Percentiles rank a stretch among this genome's conserved stretches.
Evolutionary conservation across 2,888 invertebrate genomes (phyloP).

Genomic region (Agrilus biguttatus): DNA sequence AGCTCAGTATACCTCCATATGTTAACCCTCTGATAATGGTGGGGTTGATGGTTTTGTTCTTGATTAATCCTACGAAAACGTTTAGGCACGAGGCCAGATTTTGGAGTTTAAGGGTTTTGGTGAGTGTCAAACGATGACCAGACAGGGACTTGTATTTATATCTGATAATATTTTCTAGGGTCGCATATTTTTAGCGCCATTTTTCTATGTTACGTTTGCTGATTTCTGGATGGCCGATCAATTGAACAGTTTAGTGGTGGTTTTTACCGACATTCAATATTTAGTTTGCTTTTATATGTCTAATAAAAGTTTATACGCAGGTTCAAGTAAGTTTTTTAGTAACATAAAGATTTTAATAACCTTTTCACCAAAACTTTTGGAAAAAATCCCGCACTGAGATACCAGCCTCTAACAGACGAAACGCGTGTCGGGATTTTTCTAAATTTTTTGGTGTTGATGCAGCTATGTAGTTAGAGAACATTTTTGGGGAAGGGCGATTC

Average conservation of each 20-base stretch:
- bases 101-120: conserved; percentile 84
- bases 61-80: conserved; percentile 85
- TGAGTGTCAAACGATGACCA: conserved; percentile 33
- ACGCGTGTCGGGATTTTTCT: too few relatives aligned
- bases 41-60: conserved; percentile 66
- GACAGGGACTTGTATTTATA: conserved; percentile 2
- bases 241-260: conserved; percentile 80
- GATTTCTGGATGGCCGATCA: conserved; percentile 99
- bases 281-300: conserved; percentile 82
- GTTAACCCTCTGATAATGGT: conserved; percentile 80
- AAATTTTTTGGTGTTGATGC: neutral
- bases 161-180: conserved; percentile 37
- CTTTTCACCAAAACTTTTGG: too few relatives aligned
- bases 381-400: too few relatives aligned
- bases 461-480: neutral
- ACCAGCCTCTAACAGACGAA: too few relatives aligned
- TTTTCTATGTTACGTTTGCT: conserved; percentile 86
- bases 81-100: conserved; percentile 86
- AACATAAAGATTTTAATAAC: too few relatives aligned
- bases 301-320: conserved; percentile 57
- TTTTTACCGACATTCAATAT: conserved; percentile 88
- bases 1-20: conserved; percentile 81
- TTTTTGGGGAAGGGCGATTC: too few relatives aligned
- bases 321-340: conserved; percentile 32
- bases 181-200: conserved; percentile 77